Evolutionary conservation across 1,140 invertebrate genomes (phyloP).

Genomic region (Yoshiicerus persimilis): DNA sequence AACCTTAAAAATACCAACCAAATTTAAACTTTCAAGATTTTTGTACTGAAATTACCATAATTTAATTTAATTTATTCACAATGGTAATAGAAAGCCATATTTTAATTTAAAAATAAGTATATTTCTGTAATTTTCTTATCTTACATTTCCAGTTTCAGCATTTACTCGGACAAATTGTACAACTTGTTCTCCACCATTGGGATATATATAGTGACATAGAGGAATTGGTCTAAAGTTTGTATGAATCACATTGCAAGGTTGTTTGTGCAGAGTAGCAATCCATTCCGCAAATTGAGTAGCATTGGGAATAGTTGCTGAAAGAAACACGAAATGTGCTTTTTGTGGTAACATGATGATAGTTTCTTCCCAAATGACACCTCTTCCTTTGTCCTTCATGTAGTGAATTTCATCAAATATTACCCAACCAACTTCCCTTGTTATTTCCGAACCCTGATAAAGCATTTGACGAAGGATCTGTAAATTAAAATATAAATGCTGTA

Average conservation of each 20-base stretch:
- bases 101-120: slow-evolving; percentile 81
- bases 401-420: slow-evolving; percentile 99
- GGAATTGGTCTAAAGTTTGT: slow-evolving; percentile 82
- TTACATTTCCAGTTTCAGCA: neutral
- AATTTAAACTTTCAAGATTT: too few species aligned
- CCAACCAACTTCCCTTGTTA: slow-evolving; percentile 84
- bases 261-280: slow-evolving; percentile 93
- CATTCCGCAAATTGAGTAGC: slow-evolving; percentile 97
- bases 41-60: too few species aligned
- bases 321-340: slow-evolving; percentile 96
- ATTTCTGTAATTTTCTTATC: too few species aligned
- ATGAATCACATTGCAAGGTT: slow-evolving; percentile 98
- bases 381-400: slow-evolving; percentile 98
- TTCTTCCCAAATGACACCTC: slow-evolving; percentile 99
- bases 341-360: slow-evolving; percentile 95
- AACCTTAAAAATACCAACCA: slow-evolving; percentile 85
- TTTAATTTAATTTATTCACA: too few species aligned
- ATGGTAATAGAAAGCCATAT: too few species aligned
- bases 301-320: slow-evolving; percentile 99
- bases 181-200: neutral
- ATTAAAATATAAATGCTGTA: neutral
- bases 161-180: neutral
- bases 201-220: neutral
- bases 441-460: slow-evolving; percentile 95
- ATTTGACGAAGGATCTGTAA: slow-evolving; percentile 91